These are phyloP conservation scores for Drosophila merina DNA, from an alignment of 2,888 invertebrate genomes.

Conservation along the genomic window DNA sequence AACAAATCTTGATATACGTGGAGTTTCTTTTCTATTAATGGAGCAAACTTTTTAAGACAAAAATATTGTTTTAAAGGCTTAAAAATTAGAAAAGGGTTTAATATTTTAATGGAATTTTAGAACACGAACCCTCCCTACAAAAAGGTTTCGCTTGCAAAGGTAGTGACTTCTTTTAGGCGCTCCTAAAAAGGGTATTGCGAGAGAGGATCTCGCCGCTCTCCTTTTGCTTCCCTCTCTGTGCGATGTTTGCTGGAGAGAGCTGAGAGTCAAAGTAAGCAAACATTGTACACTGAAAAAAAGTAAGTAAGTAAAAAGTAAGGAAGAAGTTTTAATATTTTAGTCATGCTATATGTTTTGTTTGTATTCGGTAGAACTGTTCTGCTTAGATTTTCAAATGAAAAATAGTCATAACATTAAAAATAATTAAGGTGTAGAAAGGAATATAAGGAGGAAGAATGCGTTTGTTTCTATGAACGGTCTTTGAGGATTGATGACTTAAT, in stretches of 20 bases:
- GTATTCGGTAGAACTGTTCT: no score
- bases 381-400: no score
- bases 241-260: background rate
- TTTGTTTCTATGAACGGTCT: no score
- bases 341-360: no score
- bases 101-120: background rate
- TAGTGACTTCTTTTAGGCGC: background rate
- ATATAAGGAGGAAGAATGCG: no score
- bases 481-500: no score
- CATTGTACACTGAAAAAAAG: background rate
- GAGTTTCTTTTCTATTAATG: no score
- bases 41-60: background rate
- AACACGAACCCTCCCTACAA: background rate
- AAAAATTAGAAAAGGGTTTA: no score
- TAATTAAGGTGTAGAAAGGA: no score
- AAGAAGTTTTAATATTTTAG: background rate
- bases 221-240: no score
- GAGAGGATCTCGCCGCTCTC: background rate
- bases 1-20: background rate
- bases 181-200: background rate
- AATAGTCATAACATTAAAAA: no score
- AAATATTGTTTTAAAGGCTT: background rate
- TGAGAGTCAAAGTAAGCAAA: background rate
- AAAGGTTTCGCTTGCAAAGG: background rate
- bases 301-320: no score